Evolutionary conservation across 2,797 vertebrate species (phyloP).

Genomic region (Harpagifer antarcticus): DNA sequence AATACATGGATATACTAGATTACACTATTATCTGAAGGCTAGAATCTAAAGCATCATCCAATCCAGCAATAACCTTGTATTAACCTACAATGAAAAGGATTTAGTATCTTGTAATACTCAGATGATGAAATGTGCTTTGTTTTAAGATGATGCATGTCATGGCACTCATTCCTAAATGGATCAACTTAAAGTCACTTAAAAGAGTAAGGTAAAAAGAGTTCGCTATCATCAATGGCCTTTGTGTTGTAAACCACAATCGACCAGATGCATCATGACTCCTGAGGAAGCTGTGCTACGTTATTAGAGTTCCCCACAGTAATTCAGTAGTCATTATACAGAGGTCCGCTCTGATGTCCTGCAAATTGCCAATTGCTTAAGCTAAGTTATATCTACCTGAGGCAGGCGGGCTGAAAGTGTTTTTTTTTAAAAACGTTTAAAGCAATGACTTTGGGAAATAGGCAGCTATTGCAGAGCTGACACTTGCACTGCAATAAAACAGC

Average conservation of each 20-base stretch:
- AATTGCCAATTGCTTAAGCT: conserved; percentile 63
- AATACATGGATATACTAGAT: too few species aligned
- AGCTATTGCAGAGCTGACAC: conserved; percentile 18
- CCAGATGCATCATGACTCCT: conserved; percentile 12
- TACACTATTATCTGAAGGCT: too few species aligned
- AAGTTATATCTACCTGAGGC: conserved; percentile 60
- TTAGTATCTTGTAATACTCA: neutral
- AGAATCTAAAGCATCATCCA: too few species aligned
- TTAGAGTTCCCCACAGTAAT: conserved; percentile 61
- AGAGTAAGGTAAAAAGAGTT: neutral
- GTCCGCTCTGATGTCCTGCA: conserved; percentile 58
- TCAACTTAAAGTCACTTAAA: neutral
- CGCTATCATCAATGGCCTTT: conserved; percentile 16
- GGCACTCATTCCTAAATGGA: neutral
- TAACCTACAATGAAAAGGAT: conserved; percentile 1
- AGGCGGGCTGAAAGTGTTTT: conserved; percentile 51
- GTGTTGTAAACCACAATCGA: conserved; percentile 12
- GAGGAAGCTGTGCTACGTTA: conserved; percentile 49
- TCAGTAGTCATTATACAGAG: conserved; percentile 67
- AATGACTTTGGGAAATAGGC: conserved; percentile 55
- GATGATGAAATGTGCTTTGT: neutral
- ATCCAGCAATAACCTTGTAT: neutral
- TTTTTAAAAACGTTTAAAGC: conserved; percentile 70
- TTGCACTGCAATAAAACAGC: conserved; percentile 29
- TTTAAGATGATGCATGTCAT: neutral